A percentile compares a stretch with the other conserved stretches of the same genome.
These are phyloP conservation scores for Turnix velox DNA, from an alignment of 2,113 vertebrate species.

Conservation along the genomic window DNA sequence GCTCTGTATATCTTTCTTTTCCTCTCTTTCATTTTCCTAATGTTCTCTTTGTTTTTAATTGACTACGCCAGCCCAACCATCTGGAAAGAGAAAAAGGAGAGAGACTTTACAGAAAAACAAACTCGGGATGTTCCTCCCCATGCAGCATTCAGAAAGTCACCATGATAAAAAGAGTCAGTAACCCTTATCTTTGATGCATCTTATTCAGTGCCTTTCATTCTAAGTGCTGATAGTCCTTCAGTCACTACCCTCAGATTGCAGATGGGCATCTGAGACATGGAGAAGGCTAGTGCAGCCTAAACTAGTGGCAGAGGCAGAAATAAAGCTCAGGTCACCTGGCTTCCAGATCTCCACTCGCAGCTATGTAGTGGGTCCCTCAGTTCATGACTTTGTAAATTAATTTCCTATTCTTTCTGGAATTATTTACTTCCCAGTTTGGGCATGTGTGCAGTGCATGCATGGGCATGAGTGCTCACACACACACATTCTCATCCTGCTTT, in stretches of 20 bases:
- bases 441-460: background rate
- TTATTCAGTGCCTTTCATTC: background rate
- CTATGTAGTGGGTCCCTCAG: background rate
- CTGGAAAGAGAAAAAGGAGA: constrained; percentile 59
- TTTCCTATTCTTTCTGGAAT: background rate
- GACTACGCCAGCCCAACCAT: constrained; percentile 39
- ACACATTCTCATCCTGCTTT: background rate
- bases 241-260: background rate
- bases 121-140: constrained; percentile 29
- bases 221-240: background rate
- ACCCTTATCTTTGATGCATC: background rate
- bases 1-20: constrained; percentile 61
- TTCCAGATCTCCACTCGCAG: background rate
- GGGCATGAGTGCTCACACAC: rapidly evolving
- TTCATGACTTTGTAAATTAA: background rate
- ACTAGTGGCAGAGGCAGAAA: background rate
- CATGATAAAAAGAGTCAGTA: background rate
- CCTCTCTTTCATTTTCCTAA: constrained; percentile 33
- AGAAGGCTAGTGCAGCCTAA: background rate
- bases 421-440: background rate
- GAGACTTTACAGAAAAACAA: constrained; percentile 52
- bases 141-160: background rate
- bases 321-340: background rate
- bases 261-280: background rate
- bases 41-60: constrained; percentile 68